Evolutionary conservation across 2,113 vertebrate genomes (phyloP).

Genomic region (Eclectus roratus): DNA sequence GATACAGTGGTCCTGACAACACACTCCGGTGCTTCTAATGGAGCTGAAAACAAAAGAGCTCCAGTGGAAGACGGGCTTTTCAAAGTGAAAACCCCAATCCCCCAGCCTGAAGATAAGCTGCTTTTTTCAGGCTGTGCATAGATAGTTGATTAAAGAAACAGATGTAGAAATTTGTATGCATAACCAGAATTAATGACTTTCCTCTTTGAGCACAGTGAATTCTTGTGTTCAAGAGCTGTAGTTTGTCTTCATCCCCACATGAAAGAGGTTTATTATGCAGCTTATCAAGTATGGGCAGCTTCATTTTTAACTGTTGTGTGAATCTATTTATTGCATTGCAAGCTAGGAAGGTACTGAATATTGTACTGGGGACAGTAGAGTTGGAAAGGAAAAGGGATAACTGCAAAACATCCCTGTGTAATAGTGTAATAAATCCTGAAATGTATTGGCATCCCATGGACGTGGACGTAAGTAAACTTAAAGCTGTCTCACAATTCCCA

Average conservation of each 20-base stretch:
- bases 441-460: fast-evolving
- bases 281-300: constrained; percentile 12
- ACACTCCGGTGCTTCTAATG: neutral
- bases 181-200: constrained; percentile 55
- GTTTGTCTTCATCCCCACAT: constrained; percentile 51
- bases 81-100: neutral
- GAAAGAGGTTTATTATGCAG: constrained; percentile 37
- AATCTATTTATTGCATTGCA: neutral
- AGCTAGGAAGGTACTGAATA: neutral
- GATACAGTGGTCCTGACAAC: neutral
- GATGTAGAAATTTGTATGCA: constrained; percentile 46
- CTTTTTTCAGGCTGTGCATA: neutral
- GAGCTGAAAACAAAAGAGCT: neutral
- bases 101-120: constrained; percentile 9
- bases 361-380: neutral
- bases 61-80: neutral
- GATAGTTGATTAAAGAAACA: constrained; percentile 45
- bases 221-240: constrained; percentile 14
- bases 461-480: neutral
- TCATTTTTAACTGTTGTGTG: neutral
- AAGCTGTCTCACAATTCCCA: neutral
- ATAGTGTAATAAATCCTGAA: neutral
- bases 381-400: neutral
- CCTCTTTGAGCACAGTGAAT: neutral
- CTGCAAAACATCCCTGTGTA: neutral